These are phyloP conservation scores for Scelioninae gen. 1 DNA, from an alignment of 2,888 invertebrate species.

Conservation along the genomic window DNA sequence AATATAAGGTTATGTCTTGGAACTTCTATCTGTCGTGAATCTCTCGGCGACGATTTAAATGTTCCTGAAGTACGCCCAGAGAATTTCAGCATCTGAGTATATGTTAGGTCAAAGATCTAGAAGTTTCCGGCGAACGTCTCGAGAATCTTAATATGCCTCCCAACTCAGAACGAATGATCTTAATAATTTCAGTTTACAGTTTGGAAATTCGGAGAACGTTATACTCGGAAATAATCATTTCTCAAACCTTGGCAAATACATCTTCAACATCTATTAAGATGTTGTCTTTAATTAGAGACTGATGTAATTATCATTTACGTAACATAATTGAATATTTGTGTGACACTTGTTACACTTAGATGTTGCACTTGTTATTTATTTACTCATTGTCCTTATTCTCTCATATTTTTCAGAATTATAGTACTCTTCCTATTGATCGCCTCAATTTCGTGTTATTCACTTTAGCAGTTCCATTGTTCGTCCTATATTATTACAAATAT, in stretches of 20 bases:
- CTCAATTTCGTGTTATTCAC: no score
- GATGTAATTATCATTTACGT: neutral
- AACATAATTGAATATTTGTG: neutral
- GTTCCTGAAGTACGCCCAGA: conserved; percentile 2
- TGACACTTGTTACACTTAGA: no score
- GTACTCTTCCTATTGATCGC: no score
- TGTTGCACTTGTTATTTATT: no score
- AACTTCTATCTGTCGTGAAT: neutral
- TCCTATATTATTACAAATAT: neutral
- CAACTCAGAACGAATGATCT: neutral
- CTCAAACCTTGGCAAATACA: neutral
- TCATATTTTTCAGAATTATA: no score
- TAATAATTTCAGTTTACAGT: neutral
- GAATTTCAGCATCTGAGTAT: conserved; percentile 6
- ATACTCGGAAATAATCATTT: neutral
- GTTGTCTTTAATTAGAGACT: neutral
- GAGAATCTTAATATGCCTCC: neutral
- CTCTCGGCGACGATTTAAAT: conserved; percentile 4
- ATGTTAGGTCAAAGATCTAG: conserved; percentile 4
- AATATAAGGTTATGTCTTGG: neutral
- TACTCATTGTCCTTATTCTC: no score
- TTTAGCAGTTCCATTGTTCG: no score
- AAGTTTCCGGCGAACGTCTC: conserved; percentile 8
- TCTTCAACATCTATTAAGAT: neutral
- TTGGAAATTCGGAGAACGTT: neutral